Conservation (phyloP, 2,797 vertebrate species). For the Oophaga sylvatica region DNA sequence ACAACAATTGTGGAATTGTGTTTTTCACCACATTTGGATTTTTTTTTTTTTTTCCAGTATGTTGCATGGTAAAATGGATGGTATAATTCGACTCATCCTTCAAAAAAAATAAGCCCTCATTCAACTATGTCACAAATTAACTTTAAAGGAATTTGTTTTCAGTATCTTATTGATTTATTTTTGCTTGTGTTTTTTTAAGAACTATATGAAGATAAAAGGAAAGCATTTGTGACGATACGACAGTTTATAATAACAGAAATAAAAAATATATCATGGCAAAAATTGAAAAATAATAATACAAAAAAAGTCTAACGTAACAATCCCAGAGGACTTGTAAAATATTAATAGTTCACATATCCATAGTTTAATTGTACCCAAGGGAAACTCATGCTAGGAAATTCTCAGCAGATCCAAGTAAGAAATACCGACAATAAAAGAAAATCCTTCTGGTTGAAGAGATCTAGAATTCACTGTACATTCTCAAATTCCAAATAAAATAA, state of each 20-base stretch:
- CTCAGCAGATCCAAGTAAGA: conserved; percentile 35
- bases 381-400: conserved; percentile 34
- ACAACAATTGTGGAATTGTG: too few species aligned
- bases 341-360: conserved; percentile 38
- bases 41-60: too few species aligned
- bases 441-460: conserved; percentile 1
- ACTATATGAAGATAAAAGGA: background rate
- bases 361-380: conserved; percentile 24
- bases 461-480: background rate
- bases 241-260: background rate
- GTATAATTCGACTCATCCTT: too few species aligned
- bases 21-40: too few species aligned
- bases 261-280: background rate
- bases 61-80: too few species aligned
- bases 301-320: background rate
- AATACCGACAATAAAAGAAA: background rate
- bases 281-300: conserved; percentile 5
- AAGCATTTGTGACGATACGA: background rate
- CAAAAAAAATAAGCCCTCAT: too few species aligned
- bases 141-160: too few species aligned
- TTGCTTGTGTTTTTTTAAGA: background rate
- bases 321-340: conserved; percentile 25
- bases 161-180: background rate
- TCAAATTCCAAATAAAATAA: background rate
- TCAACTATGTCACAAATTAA: too few species aligned